Base-by-base conservation (phyloP, 2,797 vertebrate species). In the Neosilurus mollespiculum region DNA sequence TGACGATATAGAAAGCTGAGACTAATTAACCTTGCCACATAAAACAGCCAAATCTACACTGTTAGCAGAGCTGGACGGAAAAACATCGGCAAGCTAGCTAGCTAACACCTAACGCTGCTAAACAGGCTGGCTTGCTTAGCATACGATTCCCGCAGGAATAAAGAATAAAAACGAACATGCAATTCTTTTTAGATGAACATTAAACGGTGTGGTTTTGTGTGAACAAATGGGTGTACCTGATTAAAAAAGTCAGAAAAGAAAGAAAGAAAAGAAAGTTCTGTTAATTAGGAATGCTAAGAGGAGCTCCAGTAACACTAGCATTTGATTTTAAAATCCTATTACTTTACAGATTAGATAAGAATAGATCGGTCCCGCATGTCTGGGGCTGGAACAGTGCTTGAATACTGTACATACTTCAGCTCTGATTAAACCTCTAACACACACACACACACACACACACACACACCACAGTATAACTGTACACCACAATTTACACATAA, bases 401-500 rank as follows among this genome's bases (percentile, higher is more conserved):
- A 78, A 64, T 18, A 12, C 16, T 12, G 3, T n/a, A 43, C 15
- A 77, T 12, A 61, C 15, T 61, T 77, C 12, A 43, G 34, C 22
- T 20, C 3, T 62, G 34, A 61, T 43, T 49, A 77, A 77, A 49
- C 30, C 56, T 61, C 75, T 49, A 24, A 72, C 51, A 26, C 70
- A 51, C 49, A 54, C 51, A 51, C 49, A 6, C 53, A 75, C 24
- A 73, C 69, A 70, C 20, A 49, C 24, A n/a, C 70, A 71, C 67
- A 20, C 43, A 75, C 22, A 78, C 8, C 22, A 49, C 43, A 26
- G n/a, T 64, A 61, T 64, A 79, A 53, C 61, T 65, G 24, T 18
- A 79, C 43, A 30, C 77, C 77, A 79, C 43, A 51, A 26, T 43
- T 24, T 64, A 49, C 37, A 78, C 59, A n/a, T 24, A 64, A 64